Evolutionary conservation across 1,140 invertebrate genomes (phyloP).

Genomic region (Platorchestia sp.): DNA sequence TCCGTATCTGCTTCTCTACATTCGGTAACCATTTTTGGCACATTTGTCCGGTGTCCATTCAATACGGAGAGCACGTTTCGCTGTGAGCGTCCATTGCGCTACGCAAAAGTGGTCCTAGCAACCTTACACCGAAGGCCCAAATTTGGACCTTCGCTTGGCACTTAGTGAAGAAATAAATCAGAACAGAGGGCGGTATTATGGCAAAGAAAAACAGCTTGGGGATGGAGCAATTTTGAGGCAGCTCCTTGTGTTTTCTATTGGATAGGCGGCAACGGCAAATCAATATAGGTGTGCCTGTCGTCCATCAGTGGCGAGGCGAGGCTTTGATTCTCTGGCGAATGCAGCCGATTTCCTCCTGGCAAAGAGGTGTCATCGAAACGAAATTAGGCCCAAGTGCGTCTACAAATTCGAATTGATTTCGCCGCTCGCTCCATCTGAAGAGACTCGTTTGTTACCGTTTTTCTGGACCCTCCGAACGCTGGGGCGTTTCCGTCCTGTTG

Average conservation of each 20-base stretch:
- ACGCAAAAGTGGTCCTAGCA: not conserved
- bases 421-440: constrained; percentile 26
- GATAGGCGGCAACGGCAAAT: constrained; percentile 55
- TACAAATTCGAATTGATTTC: constrained; percentile 55
- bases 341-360: constrained; percentile 1
- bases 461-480: not conserved
- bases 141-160: not conserved
- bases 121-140: not conserved
- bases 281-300: constrained; percentile 49
- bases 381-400: constrained; percentile 26
- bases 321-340: constrained; percentile 33
- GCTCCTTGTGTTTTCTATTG: constrained; percentile 55
- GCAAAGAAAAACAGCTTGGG: constrained; percentile 55
- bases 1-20: not conserved
- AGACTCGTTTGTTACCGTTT: constrained; percentile 20
- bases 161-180: constrained; percentile 52
- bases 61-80: not conserved
- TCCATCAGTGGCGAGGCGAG: not conserved
- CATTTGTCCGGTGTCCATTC: constrained; percentile 53
- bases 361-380: constrained; percentile 54
- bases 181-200: constrained; percentile 53
- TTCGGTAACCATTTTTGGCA: constrained; percentile 50
- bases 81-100: not conserved
- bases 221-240: constrained; percentile 54
- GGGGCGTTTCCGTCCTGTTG: not conserved